phyloP scores from a whole-genome alignment of 2,888 invertebrate genomes.

The Thecophora atra region DNA sequence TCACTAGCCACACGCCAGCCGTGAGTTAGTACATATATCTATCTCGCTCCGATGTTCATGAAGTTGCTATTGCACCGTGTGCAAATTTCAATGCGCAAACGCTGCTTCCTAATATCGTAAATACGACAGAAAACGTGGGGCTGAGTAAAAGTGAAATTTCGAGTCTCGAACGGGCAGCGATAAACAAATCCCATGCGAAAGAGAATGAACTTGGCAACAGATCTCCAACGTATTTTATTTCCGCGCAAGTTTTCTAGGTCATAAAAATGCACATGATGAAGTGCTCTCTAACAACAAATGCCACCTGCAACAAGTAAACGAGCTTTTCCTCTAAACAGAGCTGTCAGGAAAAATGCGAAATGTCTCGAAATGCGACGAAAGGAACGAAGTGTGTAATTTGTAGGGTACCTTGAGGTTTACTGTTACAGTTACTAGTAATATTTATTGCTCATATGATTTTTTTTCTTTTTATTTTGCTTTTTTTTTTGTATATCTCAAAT shows the following conservation, averaged over 20 bases:
- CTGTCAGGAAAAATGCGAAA: background rate
- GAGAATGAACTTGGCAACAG: slow-evolving; percentile 19
- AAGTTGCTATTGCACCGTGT: slow-evolving; percentile 11
- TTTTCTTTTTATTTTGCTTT: too few species aligned
- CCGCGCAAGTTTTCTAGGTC: slow-evolving; percentile 27
- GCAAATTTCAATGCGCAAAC: slow-evolving; percentile 27
- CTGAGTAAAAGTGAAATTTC: background rate
- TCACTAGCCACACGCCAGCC: slow-evolving; percentile 18
- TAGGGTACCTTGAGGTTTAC: too few species aligned
- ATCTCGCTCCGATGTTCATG: slow-evolving; percentile 1
- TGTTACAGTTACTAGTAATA: too few species aligned
- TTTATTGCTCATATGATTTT: too few species aligned
- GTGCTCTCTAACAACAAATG: background rate
- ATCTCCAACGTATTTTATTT: background rate
- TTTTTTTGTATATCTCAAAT: too few species aligned
- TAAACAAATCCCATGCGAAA: background rate
- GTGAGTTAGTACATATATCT: slow-evolving; percentile 17
- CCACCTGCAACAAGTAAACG: slow-evolving; percentile 14
- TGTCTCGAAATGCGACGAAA: background rate
- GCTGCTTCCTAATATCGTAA: background rate
- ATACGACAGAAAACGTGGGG: background rate
- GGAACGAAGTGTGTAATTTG: background rate
- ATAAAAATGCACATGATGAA: background rate
- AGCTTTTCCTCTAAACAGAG: background rate
- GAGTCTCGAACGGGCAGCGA: background rate